Conservation (phyloP, 2,888 invertebrate genomes). For the Drosophila borborema region DNA sequence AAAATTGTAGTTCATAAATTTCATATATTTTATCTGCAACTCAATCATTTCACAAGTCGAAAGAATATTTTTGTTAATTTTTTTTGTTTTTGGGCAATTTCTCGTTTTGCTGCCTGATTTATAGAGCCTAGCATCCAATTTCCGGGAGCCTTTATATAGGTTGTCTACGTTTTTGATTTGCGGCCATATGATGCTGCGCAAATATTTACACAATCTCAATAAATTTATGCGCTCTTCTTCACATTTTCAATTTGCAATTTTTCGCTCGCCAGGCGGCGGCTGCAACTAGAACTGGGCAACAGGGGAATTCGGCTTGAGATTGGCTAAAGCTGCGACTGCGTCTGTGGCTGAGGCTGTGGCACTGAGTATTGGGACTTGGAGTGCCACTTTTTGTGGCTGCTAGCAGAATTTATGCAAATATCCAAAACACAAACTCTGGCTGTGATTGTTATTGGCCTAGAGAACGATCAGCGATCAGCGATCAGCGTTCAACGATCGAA, state of each 20-base stretch:
- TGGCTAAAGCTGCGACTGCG: neutral
- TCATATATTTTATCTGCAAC: neutral
- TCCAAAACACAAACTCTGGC: constrained; percentile 41
- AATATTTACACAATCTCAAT: constrained; percentile 78
- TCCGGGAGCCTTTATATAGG: constrained; percentile 47
- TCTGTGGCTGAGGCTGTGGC: neutral
- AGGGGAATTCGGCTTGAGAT: constrained; percentile 12
- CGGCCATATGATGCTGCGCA: constrained; percentile 56
- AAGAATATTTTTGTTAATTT: neutral
- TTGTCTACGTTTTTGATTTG: constrained; percentile 49
- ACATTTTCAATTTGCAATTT: constrained; percentile 78
- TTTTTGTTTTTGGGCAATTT: constrained; percentile 34
- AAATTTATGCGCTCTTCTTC: constrained; percentile 80
- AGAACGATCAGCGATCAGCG: constrained; percentile 53
- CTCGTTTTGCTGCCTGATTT: constrained; percentile 37
- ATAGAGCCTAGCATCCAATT: constrained; percentile 47
- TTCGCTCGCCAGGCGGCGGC: constrained; percentile 26
- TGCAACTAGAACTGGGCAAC: constrained; percentile 8
- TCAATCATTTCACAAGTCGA: neutral
- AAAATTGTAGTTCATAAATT: neutral
- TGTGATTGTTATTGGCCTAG: constrained; percentile 76
- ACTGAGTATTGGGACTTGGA: constrained; percentile 24
- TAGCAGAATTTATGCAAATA: constrained; percentile 73
- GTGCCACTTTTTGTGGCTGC: constrained; percentile 33
- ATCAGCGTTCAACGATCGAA: constrained; percentile 38